Evolutionary conservation across 2,888 invertebrate species (phyloP).

Genomic region (Axea sp.): DNA sequence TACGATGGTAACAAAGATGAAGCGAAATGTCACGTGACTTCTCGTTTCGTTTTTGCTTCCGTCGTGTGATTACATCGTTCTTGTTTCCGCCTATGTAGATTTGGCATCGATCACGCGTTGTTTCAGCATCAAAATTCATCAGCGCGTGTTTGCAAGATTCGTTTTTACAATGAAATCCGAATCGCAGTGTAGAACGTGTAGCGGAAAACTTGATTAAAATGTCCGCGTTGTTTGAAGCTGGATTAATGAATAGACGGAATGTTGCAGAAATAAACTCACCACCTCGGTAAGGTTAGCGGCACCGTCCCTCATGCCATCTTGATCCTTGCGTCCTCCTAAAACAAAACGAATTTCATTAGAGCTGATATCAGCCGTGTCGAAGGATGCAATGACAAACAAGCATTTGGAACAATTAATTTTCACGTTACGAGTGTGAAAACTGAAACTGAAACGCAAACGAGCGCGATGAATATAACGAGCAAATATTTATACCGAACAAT

Average conservation of each 20-base stretch:
- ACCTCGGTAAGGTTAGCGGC: slow-evolving; percentile 79
- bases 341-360: slow-evolving; percentile 56
- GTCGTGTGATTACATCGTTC: too few relatives aligned
- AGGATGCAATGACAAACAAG: slow-evolving; percentile 35
- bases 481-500: slow-evolving; percentile 26
- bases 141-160: too few relatives aligned
- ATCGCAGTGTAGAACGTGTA: too few relatives aligned
- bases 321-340: slow-evolving; percentile 76
- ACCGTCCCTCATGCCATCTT: slow-evolving; percentile 79
- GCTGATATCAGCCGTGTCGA: neutral
- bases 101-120: too few relatives aligned
- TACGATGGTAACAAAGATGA: too few relatives aligned
- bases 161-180: too few relatives aligned
- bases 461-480: slow-evolving; percentile 26
- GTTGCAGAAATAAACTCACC: slow-evolving; percentile 69
- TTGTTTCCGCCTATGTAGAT: too few relatives aligned
- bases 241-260: slow-evolving; percentile 25
- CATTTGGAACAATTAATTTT: slow-evolving; percentile 38
- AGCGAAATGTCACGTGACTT: too few relatives aligned
- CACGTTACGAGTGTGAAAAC: slow-evolving; percentile 8
- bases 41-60: too few relatives aligned
- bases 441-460: slow-evolving; percentile 4
- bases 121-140: too few relatives aligned
- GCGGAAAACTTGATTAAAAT: slow-evolving; percentile 22
- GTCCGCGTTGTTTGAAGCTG: slow-evolving; percentile 11